phyloP scores from a whole-genome alignment of 2,797 vertebrate genomes.

The Mareca penelope region DNA sequence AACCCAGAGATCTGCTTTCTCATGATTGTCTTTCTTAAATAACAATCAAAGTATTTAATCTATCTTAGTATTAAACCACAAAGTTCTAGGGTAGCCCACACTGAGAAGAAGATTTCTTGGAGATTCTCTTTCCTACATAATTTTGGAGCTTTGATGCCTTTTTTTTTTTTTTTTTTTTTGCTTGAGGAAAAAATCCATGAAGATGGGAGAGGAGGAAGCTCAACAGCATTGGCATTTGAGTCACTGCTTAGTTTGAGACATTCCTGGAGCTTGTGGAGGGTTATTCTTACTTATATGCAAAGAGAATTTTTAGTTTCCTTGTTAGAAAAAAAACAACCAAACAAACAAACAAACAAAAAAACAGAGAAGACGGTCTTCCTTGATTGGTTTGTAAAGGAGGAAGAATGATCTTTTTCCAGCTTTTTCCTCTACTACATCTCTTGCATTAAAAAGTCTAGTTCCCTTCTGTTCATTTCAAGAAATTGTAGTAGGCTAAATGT shows the following conservation, averaged over 20 bases:
- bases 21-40: not conserved
- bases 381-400: not conserved
- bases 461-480: slow-evolving; percentile 7
- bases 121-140: not conserved
- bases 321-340: not conserved
- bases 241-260: not conserved
- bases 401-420: not conserved
- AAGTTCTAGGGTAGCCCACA: not conserved
- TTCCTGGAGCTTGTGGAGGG: not conserved
- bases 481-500: not conserved
- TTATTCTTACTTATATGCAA: not conserved
- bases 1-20: not conserved
- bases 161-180: not conserved
- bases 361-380: not conserved
- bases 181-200: not conserved
- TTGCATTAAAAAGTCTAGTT: not conserved
- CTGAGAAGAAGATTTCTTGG: not conserved
- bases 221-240: not conserved
- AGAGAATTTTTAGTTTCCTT: not conserved
- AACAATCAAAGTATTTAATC: not conserved
- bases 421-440: not conserved
- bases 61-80: not conserved
- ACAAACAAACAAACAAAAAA: not conserved
- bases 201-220: not conserved
- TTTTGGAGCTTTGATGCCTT: not conserved